Conservation (phyloP, 2,113 vertebrate genomes). For the Oreochromis aureus region DNA sequence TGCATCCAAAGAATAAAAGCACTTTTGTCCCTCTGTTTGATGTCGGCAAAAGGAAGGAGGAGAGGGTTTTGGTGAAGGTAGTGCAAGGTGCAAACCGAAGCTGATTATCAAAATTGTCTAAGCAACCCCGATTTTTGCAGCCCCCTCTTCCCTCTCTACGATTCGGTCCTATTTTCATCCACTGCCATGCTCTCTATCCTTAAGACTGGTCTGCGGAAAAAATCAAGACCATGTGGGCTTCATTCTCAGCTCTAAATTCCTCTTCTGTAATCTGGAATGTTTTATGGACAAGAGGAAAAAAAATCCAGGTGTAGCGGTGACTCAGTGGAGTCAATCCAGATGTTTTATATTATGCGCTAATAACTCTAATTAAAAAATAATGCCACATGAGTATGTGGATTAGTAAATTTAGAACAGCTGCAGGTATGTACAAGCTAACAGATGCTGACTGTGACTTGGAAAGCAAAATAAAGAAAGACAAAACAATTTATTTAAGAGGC, state of each 20-base stretch:
- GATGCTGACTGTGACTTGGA: background rate
- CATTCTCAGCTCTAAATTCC: background rate
- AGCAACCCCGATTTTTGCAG: background rate
- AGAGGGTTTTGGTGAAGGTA: background rate
- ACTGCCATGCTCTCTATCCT: background rate
- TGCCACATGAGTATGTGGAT: background rate
- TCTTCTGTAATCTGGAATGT: conserved; percentile 4
- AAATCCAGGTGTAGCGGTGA: background rate
- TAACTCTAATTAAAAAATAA: background rate
- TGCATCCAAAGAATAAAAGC: conserved; percentile 35
- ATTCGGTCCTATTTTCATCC: background rate
- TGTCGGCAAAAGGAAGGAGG: background rate
- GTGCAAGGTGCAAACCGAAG: background rate
- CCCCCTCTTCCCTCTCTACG: too few species aligned
- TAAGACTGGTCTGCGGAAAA: background rate
- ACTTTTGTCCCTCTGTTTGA: background rate
- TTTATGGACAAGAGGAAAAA: background rate
- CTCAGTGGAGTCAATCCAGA: background rate
- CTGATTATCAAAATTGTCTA: background rate
- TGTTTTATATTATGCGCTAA: background rate
- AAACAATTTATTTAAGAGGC: background rate
- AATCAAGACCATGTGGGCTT: conserved; percentile 25
- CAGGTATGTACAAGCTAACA: background rate
- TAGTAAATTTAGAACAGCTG: background rate
- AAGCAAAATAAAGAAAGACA: background rate